These are phyloP conservation scores for Microtus montanus DNA, from an alignment of 2,113 vertebrate species.

Conservation along the genomic window DNA sequence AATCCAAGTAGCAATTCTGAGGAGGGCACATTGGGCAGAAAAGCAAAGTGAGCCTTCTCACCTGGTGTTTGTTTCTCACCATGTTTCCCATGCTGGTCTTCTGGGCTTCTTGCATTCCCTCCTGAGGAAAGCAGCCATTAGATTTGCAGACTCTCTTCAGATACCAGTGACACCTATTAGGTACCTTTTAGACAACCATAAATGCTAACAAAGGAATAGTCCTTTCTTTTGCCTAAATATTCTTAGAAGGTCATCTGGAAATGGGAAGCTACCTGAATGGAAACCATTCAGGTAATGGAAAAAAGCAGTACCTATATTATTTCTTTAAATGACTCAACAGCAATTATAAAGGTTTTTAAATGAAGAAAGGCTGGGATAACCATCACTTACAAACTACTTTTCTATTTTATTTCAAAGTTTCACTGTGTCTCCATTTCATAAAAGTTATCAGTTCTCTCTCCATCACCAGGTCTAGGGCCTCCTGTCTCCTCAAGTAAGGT, in stretches of 20 bases:
- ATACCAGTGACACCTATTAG: constrained; percentile 63
- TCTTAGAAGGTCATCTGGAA: constrained; percentile 34
- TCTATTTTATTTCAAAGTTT: constrained; percentile 26
- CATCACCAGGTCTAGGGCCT: neutral
- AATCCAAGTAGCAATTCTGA: constrained; percentile 56
- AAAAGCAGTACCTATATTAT: neutral
- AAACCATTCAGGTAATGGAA: neutral
- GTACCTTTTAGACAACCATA: constrained; percentile 30
- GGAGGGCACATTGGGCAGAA: constrained; percentile 29
- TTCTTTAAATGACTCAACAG: constrained; percentile 42
- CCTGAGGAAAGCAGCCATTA: constrained; percentile 83
- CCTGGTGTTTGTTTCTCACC: constrained; percentile 81
- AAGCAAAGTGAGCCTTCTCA: constrained; percentile 77
- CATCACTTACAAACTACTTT: neutral
- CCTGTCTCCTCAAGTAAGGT: neutral
- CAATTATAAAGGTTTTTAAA: neutral
- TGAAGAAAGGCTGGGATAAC: neutral
- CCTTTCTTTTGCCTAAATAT: constrained; percentile 45
- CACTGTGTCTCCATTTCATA: constrained; percentile 18
- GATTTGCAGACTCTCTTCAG: constrained; percentile 72
- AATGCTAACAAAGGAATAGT: constrained; percentile 63
- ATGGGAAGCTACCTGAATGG: neutral
- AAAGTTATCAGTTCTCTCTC: neutral
- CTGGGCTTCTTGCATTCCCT: constrained; percentile 80
- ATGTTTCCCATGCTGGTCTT: constrained; percentile 80